Evolutionary conservation across 2,113 vertebrate species (phyloP), one percentile per base, ranked within the genome.

Genomic region (Grammomys dolichurus): DNA sequence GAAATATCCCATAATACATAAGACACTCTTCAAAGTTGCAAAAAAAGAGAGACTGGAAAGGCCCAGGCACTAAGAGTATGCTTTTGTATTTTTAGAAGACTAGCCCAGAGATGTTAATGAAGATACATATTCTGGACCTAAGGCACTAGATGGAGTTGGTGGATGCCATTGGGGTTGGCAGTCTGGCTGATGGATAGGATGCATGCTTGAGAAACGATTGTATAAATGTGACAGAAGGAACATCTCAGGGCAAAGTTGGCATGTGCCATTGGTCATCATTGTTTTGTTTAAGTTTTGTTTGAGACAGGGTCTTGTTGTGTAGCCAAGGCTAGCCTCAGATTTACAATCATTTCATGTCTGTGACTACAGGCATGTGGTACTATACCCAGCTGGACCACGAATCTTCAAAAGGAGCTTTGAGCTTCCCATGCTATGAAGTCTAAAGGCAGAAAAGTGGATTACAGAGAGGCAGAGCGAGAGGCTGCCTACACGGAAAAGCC

Each of bases 401-500:
- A 19, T 94, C 58, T 90, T 93, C 11, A n/a, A 43, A 87, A 31
- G 67, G 56, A 69, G 8, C 63, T 75, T 60, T 96, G 80, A 90
- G n/a, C 22, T 69, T 87, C 77, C 51, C 3, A 40, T 67, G 26
- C 5, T 36, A 40, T 67, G 69, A 24, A 78, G 2, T 77, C 31
- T 65, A 93, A 28, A 93, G 28, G 54, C 60, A 95, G 75, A 22
- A 81, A 78, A 87, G 11, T 90, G 73, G 63, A 88, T 78, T 90
- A 24, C n/a, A 94, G 24, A 94, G 75, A 90, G 31, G 5, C 26
- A 76, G 51, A 78, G 76, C 40, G 46, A 65, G 1, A 80, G 28
- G 26, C 13, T 56, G 10, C 60, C 60, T 58, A 26, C 20, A 13
- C 86, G 81, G 46, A 19, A 92, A 84, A 92, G 43, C 63, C 40